Base-by-base conservation (phyloP, 2,888 invertebrate genomes). In the Andrena praecox region DNA sequence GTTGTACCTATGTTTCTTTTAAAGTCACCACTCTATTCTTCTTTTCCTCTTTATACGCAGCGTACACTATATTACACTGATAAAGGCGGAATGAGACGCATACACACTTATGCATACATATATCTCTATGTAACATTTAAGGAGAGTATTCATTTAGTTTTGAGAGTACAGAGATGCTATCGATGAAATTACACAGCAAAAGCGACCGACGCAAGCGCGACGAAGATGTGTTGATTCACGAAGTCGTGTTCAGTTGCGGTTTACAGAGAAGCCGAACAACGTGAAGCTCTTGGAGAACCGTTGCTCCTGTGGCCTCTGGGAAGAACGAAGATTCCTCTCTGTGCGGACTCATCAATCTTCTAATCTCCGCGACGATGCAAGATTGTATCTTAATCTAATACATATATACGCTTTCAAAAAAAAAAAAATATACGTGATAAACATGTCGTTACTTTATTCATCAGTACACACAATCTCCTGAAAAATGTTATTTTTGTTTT, bases 351-450 rank as follows among this genome's bases (percentile, higher is more conserved):
- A 84, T 79, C 89, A 73, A 75, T 88, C 90, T 87, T 89, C 89
- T 85, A 56, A 85, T 86, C 91, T 90, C 82, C 89, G 87, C 87
- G 85, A 90, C 91, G 90, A 90, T 90, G 90, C 92, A 92, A 92
- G 92, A 92, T 92, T 92, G 92, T 92, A 92, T 92, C 91, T 92
- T 90, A 91, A 90, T 87, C 89, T 91, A 91, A 92, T 91, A 91
- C 89, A 91, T 89, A 90, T 91, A 90, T 90, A 91, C 91, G 91
- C 91, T 91, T 93, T 91, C 86, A 89, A 91, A 90, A 92, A 80
- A 80, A 80, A 80, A 74, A 74, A 84, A 82, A 93, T 92, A 93
- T 91, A 92, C 89, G 90, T 90, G 87, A 89, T 85, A 86, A 90
- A 92, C 87, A 89, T 91, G 91, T 91, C 91, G 92, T 92, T 92